A percentile compares a stretch with the other conserved stretches of the same genome.
phyloP scores from a whole-genome alignment of 2,113 vertebrate genomes.

The Pomatostomus ruficeps region DNA sequence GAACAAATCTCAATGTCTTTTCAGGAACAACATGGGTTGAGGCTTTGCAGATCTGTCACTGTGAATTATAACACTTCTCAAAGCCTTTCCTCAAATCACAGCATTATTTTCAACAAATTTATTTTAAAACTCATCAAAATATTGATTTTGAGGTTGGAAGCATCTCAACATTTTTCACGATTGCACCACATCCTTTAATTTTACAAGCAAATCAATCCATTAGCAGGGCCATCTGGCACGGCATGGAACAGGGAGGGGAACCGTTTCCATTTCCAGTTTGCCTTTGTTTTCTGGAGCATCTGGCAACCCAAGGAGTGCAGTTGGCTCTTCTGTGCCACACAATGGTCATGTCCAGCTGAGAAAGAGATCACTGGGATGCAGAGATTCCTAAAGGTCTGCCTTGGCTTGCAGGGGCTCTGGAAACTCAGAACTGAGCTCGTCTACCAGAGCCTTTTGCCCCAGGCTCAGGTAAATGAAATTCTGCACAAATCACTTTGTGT shows the following conservation, averaged over 20 bases:
- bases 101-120: background rate
- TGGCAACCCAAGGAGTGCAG: background rate
- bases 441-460: background rate
- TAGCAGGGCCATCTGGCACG: background rate
- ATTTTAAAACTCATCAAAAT: background rate
- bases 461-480: background rate
- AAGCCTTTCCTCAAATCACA: background rate
- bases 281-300: background rate
- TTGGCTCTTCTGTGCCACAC: background rate
- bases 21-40: background rate
- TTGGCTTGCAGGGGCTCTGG: background rate
- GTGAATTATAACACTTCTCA: background rate
- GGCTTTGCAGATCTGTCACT: background rate
- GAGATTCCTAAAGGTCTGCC: background rate
- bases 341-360: fast-evolving
- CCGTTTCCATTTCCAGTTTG: background rate
- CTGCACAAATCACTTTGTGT: background rate
- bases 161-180: background rate
- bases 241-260: background rate
- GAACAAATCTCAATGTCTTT: background rate
- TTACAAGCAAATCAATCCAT: background rate
- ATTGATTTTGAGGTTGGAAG: background rate
- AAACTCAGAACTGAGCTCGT: background rate
- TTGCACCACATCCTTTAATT: background rate
- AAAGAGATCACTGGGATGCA: background rate